Percentiles rank a stretch among this genome's conserved stretches.
These are phyloP conservation scores for Diaprepes abbreviatus DNA, from an alignment of 2,888 invertebrate genomes.

Conservation along the genomic window DNA sequence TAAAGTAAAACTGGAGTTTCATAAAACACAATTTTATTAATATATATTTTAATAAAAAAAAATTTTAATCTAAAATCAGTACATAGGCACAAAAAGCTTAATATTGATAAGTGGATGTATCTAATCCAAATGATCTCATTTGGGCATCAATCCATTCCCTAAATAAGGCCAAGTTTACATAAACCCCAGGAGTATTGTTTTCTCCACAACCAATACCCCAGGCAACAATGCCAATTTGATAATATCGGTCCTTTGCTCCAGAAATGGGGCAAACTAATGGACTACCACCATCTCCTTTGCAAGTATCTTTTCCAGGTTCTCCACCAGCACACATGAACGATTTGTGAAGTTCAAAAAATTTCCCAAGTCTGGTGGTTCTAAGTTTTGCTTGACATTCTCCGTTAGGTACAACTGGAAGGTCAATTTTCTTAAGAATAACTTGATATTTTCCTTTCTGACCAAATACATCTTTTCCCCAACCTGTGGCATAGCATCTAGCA, in stretches of 20 bases:
- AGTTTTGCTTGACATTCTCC: slow-evolving; percentile 73
- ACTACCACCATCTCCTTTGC: slow-evolving; percentile 68
- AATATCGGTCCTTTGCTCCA: slow-evolving; percentile 72
- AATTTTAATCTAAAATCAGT: slow-evolving; percentile 9
- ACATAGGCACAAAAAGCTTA: slow-evolving; percentile 17
- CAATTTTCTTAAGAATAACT: slow-evolving; percentile 80
- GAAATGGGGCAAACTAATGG: slow-evolving; percentile 79
- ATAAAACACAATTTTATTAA: not conserved
- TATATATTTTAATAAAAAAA: slow-evolving; percentile 14
- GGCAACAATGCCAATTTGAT: slow-evolving; percentile 80
- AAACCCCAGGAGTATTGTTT: slow-evolving; percentile 79
- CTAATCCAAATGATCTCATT: slow-evolving; percentile 43
- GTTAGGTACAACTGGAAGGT: slow-evolving; percentile 76
- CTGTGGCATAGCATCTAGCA: slow-evolving; percentile 58
- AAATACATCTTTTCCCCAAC: slow-evolving; percentile 62
- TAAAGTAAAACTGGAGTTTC: no score
- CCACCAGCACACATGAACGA: slow-evolving; percentile 86
- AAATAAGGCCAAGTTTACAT: slow-evolving; percentile 77
- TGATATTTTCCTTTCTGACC: slow-evolving; percentile 73
- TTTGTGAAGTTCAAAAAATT: slow-evolving; percentile 75
- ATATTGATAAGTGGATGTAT: slow-evolving; percentile 37
- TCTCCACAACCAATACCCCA: slow-evolving; percentile 88
- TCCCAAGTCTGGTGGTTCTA: slow-evolving; percentile 76
- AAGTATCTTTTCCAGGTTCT: slow-evolving; percentile 76
- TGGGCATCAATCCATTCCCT: slow-evolving; percentile 53